phyloP scores from a whole-genome alignment of 2,888 invertebrate species.

The Caenorhabditis panamensis region DNA sequence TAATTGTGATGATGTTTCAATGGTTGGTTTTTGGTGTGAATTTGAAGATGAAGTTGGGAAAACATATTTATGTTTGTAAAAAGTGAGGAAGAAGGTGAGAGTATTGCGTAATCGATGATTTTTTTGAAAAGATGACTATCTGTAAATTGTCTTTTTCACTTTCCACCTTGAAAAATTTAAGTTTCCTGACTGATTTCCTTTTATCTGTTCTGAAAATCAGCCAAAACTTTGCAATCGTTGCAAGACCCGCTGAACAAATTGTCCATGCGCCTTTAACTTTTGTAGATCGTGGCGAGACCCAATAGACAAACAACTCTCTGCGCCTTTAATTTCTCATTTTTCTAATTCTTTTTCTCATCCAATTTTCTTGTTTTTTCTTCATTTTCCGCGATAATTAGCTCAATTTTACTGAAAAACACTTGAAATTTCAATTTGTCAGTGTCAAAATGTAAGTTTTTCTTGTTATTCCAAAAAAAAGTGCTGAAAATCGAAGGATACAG shows the following conservation, averaged over 20 bases:
- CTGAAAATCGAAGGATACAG: neutral
- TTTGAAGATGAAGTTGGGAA: neutral
- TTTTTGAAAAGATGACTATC: no score
- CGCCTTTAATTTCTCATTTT: neutral
- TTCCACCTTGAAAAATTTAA: no score
- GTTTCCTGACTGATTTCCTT: no score
- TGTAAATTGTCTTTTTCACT: no score
- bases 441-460: no score
- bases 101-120: no score
- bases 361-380: neutral
- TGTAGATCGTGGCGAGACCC: constrained; percentile 6
- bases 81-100: no score
- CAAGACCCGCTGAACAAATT: no score
- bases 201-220: no score
- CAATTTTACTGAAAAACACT: neutral
- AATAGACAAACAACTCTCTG: neutral
- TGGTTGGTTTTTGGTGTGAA: neutral
- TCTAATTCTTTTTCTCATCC: neutral
- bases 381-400: neutral
- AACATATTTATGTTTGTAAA: neutral
- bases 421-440: neutral
- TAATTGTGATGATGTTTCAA: constrained; percentile 16
- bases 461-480: neutral
- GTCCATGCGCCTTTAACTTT: neutral
- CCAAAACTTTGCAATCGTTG: no score